Base-by-base conservation (phyloP, 2,888 invertebrate species). In the Galerucella calmariensis region DNA sequence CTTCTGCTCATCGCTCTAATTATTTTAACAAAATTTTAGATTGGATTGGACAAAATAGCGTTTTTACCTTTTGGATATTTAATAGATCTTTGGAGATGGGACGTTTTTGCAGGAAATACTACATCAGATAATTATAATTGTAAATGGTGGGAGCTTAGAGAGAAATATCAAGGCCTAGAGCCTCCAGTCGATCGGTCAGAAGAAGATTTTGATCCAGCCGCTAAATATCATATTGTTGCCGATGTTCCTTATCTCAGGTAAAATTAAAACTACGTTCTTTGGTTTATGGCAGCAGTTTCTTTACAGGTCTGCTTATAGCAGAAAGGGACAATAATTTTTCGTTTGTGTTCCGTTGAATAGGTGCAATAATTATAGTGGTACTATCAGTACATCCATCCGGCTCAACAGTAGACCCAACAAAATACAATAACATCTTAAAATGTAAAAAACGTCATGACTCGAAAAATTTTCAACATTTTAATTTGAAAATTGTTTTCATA, bases 11-110 rank as follows among this genome's bases (percentile, higher is more conserved):
- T n/a, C 20, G 11, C n/a, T 48, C 27, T 8, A 10, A 3, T 48
- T 12, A 14, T 44, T 44, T 20, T 71, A 41, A 41, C 44, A 4
- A 61, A 58, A 65, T 81, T 82, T 72, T 68, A 85, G 84, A 80
- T 83, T 24, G 92, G 92, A 16, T 87, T 94, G 27, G 91, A 92
- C 16, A 94, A 94, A 82, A 90, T 94, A 16, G 91, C 92, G 0
- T 93, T 93, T 83, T 87, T 94, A 2, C 94, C 94, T 0, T 92
- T 91, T 80, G 92, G 88, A 1, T 94, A 92, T 81, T 87, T 94
- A 0, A 89, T 94, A 79, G 94, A 94, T 73, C 83, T 91, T 48
- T 93, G 92, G 87, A 90, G 94, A 69, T 93, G 93, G 87, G 91
- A 91, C 65, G 90, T 93, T 1, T 92, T 92, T 85, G 88, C 90